phyloP scores from a whole-genome alignment of 2,113 vertebrate species.

The Ptychochromis oligacanthus region DNA sequence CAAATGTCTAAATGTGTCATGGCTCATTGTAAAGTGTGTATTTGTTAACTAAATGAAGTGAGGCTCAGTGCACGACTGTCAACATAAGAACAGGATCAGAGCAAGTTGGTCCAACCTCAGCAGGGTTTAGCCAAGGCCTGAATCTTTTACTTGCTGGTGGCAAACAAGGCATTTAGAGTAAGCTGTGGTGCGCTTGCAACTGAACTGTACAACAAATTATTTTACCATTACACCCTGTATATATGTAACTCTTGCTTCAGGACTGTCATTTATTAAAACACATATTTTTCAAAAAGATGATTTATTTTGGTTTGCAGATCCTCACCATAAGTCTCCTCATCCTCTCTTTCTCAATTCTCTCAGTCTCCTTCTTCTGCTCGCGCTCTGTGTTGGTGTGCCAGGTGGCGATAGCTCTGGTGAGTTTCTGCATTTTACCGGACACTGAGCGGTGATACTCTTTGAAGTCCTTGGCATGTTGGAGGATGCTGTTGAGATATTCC shows the following conservation, averaged over 20 bases:
- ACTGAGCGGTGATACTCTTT: conserved; percentile 98
- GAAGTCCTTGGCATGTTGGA: conserved; percentile 99
- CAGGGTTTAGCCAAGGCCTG: not conserved
- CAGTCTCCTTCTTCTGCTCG: conserved; percentile 98
- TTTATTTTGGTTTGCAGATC: accelerated
- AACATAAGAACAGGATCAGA: not conserved
- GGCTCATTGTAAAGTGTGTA: not conserved
- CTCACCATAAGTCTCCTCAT: conserved; percentile 98
- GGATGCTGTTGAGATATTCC: conserved; percentile 98
- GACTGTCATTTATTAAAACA: not conserved
- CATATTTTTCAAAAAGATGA: not conserved
- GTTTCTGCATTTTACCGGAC: conserved; percentile 95
- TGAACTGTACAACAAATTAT: not conserved
- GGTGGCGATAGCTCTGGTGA: conserved; percentile 92
- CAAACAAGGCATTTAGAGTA: not conserved
- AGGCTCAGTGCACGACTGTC: not conserved
- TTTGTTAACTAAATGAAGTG: not conserved
- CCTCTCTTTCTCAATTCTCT: conserved; percentile 97
- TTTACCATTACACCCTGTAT: not conserved
- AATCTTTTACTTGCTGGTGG: not conserved
- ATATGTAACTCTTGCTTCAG: accelerated
- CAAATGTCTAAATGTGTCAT: not conserved
- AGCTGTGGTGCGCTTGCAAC: not conserved
- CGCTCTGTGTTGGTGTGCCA: conserved; percentile 99
- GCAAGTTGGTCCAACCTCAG: not conserved